Percentiles rank a stretch among this genome's conserved stretches.
Evolutionary conservation across 2,888 invertebrate species (phyloP).

Genomic region (Temnothorax unifasciatus): DNA sequence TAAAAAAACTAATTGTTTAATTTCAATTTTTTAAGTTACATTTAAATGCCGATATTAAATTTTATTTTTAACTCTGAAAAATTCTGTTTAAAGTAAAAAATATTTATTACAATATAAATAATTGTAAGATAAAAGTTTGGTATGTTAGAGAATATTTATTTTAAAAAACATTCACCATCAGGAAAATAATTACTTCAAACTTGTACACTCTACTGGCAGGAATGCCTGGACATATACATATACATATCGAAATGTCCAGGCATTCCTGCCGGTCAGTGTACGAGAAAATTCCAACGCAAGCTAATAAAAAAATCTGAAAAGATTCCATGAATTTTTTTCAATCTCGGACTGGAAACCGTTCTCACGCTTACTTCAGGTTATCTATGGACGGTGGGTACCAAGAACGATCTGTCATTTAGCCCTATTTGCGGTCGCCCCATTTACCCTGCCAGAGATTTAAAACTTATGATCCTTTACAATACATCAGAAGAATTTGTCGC

Average conservation of each 20-base stretch:
- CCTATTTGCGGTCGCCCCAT: background rate
- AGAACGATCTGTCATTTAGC: conserved; percentile 39
- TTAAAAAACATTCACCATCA: background rate
- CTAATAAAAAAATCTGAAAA: background rate
- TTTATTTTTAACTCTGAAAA: background rate
- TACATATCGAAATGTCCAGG: too few species aligned
- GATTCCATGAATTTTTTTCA: conserved; percentile 14
- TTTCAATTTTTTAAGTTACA: background rate
- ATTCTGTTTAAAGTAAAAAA: background rate
- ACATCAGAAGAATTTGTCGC: conserved; percentile 54
- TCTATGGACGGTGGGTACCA: conserved; percentile 59
- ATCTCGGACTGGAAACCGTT: conserved; percentile 11
- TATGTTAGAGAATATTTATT: background rate
- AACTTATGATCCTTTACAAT: conserved; percentile 43
- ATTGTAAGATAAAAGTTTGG: background rate
- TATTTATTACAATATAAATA: background rate
- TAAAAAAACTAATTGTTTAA: background rate
- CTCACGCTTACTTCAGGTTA: conserved; percentile 41
- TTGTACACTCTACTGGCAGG: background rate
- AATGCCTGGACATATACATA: too few species aligned
- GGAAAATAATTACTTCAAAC: background rate
- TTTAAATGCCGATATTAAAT: background rate
- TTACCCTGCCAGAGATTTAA: conserved; percentile 55
- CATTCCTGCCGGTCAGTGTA: too few species aligned
- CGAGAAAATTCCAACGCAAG: background rate